Conservation (phyloP, 2,797 vertebrate species). For the Muscicapa comitata region DNA sequence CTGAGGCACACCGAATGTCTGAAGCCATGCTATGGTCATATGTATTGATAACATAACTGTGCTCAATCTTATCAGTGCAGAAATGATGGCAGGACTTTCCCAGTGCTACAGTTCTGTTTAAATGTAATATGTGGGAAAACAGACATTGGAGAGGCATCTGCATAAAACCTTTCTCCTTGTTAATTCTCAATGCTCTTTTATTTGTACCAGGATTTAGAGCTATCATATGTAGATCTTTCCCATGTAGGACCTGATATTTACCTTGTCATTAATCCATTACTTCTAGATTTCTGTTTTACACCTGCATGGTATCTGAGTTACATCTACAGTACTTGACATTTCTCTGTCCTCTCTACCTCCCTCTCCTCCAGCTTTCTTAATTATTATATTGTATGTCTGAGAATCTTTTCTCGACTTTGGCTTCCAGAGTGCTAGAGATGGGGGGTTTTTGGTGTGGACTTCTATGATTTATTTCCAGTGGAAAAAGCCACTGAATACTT, state of each 20-base stretch:
- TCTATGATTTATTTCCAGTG: not conserved
- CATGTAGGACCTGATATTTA: not conserved
- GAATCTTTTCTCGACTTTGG: not conserved
- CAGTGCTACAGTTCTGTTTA: not conserved
- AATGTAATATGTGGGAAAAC: not conserved
- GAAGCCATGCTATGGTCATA: fast-evolving
- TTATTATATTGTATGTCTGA: not conserved
- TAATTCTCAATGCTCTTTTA: not conserved
- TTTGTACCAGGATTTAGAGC: not conserved
- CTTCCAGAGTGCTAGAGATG: not conserved
- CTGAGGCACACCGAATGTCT: not conserved
- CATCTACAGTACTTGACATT: not conserved
- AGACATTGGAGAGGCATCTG: not conserved
- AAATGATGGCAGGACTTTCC: not conserved
- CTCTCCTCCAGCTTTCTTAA: not conserved
- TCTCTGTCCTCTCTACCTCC: not conserved
- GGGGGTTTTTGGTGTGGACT: not conserved
- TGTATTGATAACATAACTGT: not conserved
- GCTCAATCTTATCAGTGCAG: not conserved
- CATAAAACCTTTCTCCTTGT: not conserved
- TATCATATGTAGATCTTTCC: not conserved
- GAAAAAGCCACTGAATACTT: not conserved
- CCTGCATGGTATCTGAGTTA: not conserved
- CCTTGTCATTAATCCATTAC: not conserved
- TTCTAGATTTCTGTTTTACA: not conserved